These are phyloP conservation scores for Montipora sp. DNA, from an alignment of 64 coral and sea anemone genomes.

Conservation along the genomic window DNA sequence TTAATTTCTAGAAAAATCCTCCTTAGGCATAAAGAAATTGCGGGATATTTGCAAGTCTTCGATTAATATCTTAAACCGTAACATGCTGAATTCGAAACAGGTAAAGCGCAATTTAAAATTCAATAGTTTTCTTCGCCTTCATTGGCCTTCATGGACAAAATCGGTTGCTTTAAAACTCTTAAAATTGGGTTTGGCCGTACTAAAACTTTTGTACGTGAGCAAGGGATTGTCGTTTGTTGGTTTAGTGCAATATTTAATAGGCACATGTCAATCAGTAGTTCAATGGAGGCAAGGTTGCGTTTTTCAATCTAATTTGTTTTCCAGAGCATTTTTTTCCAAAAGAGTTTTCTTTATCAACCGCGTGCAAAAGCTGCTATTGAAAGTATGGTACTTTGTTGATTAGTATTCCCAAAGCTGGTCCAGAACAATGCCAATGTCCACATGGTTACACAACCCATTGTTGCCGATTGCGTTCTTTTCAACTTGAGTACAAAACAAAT, in stretches of 20 bases:
- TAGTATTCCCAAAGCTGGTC: constrained; percentile 26
- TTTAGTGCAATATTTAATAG: constrained; percentile 26
- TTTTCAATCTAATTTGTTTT: constrained; percentile 16
- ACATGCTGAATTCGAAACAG: neutral
- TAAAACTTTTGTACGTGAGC: constrained; percentile 8
- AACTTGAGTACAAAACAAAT: constrained; percentile 57
- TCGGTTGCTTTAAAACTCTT: neutral
- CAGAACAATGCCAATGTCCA: constrained; percentile 11
- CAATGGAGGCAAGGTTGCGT: neutral
- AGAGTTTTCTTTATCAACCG: neutral
- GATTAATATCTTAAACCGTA: neutral
- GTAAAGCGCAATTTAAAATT: neutral
- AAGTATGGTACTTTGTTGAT: constrained; percentile 21
- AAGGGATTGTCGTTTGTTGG: constrained; percentile 12
- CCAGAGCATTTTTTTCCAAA: constrained; percentile 1
- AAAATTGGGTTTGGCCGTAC: neutral
- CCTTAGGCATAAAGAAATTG: neutral
- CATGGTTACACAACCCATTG: constrained; percentile 42
- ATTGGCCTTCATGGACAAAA: neutral
- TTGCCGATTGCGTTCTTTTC: constrained; percentile 42
- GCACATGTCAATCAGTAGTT: constrained; percentile 17
- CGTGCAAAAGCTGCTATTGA: constrained; percentile 24
- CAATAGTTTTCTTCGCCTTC: neutral
- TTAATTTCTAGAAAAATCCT: neutral
- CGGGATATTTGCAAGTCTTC: neutral